phyloP scores from a whole-genome alignment of 2,888 invertebrate species.

The Cephus sareptanus region DNA sequence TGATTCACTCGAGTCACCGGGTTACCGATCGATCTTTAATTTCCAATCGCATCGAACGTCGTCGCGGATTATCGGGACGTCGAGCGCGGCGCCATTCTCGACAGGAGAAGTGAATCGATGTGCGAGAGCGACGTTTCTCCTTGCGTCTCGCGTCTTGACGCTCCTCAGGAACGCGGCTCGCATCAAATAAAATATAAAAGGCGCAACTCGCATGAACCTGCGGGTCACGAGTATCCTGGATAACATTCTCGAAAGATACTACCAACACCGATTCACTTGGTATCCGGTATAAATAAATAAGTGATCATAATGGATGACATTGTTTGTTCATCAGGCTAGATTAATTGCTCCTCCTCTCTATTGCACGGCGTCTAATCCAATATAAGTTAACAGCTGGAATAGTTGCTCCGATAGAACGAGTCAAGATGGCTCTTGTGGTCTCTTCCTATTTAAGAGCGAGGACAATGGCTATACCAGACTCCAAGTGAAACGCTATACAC shows the following conservation, averaged over 20 bases:
- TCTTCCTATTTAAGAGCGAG: slow-evolving; percentile 16
- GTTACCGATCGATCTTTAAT: slow-evolving; percentile 19
- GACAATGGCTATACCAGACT: slow-evolving; percentile 40
- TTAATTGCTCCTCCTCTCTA: slow-evolving; percentile 22
- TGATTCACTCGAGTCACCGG: slow-evolving; percentile 27
- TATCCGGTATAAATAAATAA: neutral
- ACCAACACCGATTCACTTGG: neutral
- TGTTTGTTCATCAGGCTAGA: slow-evolving; percentile 37
- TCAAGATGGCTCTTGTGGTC: neutral
- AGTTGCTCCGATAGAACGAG: neutral
- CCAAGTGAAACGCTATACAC: slow-evolving; percentile 47
- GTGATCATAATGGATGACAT: slow-evolving; percentile 25
- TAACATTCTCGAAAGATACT: neutral
- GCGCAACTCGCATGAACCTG: neutral
- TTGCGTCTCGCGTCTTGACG: slow-evolving; percentile 5
- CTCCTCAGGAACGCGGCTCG: neutral
- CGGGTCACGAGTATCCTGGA: neutral
- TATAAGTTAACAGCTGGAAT: slow-evolving; percentile 5
- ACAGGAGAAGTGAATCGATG: slow-evolving; percentile 57
- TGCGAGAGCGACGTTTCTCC: slow-evolving; percentile 35
- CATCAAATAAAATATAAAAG: neutral
- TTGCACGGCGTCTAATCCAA: slow-evolving; percentile 16
- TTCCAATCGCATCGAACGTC: slow-evolving; percentile 9
- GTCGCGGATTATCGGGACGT: slow-evolving; percentile 33
- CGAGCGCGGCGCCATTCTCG: slow-evolving; percentile 28